Conservation (phyloP, 2,113 vertebrate species). For the Sylvietta virens region DNA sequence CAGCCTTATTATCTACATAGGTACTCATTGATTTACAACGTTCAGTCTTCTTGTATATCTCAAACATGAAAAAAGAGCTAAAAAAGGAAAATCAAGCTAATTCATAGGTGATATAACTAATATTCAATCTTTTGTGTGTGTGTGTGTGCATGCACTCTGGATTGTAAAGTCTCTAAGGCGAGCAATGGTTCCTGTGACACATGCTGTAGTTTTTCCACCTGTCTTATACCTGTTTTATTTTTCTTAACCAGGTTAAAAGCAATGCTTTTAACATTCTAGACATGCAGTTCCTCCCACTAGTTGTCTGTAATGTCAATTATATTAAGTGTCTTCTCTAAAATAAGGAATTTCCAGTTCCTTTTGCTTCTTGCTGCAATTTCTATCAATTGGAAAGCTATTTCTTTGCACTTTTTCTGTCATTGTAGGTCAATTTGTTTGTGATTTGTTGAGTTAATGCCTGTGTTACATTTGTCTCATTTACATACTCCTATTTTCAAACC, state of each 20-base stretch:
- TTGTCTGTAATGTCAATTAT: neutral
- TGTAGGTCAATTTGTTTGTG: neutral
- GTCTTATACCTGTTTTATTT: neutral
- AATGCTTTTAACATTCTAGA: neutral
- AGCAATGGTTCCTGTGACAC: neutral
- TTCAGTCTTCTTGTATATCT: neutral
- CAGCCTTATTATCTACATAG: neutral
- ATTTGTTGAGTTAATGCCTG: neutral
- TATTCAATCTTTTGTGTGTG: neutral
- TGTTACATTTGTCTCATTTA: neutral
- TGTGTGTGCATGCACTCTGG: rapidly evolving
- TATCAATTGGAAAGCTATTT: neutral
- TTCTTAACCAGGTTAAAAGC: neutral
- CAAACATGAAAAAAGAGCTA: neutral
- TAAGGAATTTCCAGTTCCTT: neutral
- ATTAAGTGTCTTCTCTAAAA: neutral
- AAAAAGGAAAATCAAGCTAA: neutral
- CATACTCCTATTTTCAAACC: neutral
- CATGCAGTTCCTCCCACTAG: neutral
- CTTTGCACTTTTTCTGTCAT: neutral
- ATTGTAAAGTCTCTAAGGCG: neutral
- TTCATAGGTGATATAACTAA: neutral
- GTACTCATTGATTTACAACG: neutral
- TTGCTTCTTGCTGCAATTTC: neutral
- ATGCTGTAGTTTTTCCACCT: neutral